phyloP scores from a whole-genome alignment of 2,888 invertebrate species.

The Drosophila paramelanica region DNA sequence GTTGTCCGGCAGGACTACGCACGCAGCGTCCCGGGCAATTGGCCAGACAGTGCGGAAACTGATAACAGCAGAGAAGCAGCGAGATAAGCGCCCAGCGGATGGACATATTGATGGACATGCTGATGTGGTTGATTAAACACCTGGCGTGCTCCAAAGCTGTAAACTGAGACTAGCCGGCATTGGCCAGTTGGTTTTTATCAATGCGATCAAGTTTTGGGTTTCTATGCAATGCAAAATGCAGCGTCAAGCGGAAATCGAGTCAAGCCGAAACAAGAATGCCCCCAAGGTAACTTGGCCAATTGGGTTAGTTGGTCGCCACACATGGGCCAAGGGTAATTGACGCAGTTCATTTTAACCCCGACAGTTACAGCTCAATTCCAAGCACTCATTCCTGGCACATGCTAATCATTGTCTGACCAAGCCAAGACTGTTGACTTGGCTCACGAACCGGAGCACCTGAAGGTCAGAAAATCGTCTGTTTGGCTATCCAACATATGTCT shows the following conservation, averaged over 20 bases:
- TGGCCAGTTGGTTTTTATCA: slow-evolving; percentile 63
- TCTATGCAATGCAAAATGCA: slow-evolving; percentile 44
- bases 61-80: slow-evolving; percentile 16
- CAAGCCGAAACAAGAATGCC: slow-evolving; percentile 18
- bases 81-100: slow-evolving; percentile 30
- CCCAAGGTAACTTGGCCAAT: slow-evolving; percentile 48
- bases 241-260: slow-evolving; percentile 50
- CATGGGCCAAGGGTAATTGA: slow-evolving; percentile 18
- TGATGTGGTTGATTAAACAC: slow-evolving; percentile 16
- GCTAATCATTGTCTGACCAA: slow-evolving; percentile 9
- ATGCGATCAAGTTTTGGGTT: slow-evolving; percentile 11
- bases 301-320: slow-evolving; percentile 55
- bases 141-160: slow-evolving; percentile 39
- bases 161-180: slow-evolving; percentile 54
- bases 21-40: slow-evolving; percentile 37
- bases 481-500: slow-evolving; percentile 29
- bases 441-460: slow-evolving; percentile 25
- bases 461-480: slow-evolving; percentile 42
- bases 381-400: slow-evolving; percentile 2
- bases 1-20: slow-evolving; percentile 33
- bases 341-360: neutral
- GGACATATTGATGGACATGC: slow-evolving; percentile 33
- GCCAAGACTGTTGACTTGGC: slow-evolving; percentile 14
- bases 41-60: slow-evolving; percentile 13
- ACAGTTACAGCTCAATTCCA: slow-evolving; percentile 4